A percentile compares a stretch with the other conserved stretches of the same genome.
These are phyloP conservation scores for Pangasianodon hypophthalmus DNA, from an alignment of 2,113 vertebrate genomes.

Conservation along the genomic window DNA sequence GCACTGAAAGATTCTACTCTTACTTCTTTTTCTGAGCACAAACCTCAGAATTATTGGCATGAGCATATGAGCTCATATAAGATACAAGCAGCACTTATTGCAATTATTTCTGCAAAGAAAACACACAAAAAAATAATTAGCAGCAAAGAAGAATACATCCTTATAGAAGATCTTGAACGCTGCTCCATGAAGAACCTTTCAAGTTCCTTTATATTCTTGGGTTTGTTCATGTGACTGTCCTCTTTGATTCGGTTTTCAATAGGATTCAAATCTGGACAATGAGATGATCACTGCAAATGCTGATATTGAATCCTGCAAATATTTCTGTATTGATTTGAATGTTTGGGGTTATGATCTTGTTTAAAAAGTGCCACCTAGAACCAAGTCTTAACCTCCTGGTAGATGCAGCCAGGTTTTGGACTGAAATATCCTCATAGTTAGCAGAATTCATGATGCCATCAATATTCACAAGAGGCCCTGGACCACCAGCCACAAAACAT, in stretches of 20 bases:
- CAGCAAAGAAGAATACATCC: not conserved
- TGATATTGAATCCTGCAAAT: not conserved
- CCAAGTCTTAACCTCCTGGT: not conserved
- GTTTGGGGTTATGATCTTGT: not conserved
- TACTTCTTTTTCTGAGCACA: conserved; percentile 1
- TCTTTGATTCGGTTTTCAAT: too few relatives aligned
- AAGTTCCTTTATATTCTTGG: too few relatives aligned
- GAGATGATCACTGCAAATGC: not conserved
- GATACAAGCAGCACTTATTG: not conserved
- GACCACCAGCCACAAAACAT: not conserved
- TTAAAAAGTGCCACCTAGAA: not conserved
- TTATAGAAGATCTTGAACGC: not conserved
- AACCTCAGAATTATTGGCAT: not conserved
- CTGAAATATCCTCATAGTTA: not conserved
- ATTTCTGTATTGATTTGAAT: not conserved
- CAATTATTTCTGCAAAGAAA: too few relatives aligned
- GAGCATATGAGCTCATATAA: not conserved
- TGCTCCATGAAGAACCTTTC: too few relatives aligned
- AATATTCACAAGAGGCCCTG: not conserved
- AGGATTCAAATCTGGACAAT: not conserved
- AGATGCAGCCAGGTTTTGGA: not conserved
- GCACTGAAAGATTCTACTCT: not conserved
- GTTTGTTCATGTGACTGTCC: too few relatives aligned
- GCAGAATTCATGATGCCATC: not conserved
- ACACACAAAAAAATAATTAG: too few relatives aligned